Base-by-base conservation (phyloP, 2,113 vertebrate genomes). In the Salvelinus alpinus region DNA sequence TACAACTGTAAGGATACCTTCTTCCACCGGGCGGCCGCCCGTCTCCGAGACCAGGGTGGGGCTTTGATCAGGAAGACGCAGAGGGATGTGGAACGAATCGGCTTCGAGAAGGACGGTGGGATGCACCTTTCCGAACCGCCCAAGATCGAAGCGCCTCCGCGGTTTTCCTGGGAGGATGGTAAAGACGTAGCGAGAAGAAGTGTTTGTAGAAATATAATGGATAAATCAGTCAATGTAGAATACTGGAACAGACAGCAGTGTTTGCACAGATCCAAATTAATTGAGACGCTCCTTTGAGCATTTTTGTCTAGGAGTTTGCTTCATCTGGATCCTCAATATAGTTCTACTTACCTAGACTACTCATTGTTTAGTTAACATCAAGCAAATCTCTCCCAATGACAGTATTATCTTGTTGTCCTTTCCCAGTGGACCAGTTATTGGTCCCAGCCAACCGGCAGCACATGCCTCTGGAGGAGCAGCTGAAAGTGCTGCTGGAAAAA, bases 121-220 rank as follows among this genome's bases (percentile, higher is more conserved):
- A 94, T 95, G 94, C 97, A 98, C 86, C 92, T 98, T 80, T 13
- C 92, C 0, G 95, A 97, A 77, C 91, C 93, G 76, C 98, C 98
- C 0, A 94, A 95, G 54, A 85, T 91, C 31, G 95, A 95, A 87
- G 86, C 92, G 12, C 82, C 91, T 0, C 87, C 90, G 51, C 89
- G 94, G 14, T 99, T 99, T 92, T 95, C 96, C 24, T 99, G 98
- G 98, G 97, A 98, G 76, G 96, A 98, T 3, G 98, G 98, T 99
- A 93, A 95, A 94, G 5, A 13, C 27, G 1, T 18, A 16, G 1
- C 25, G 8, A 48, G 38, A 38, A 8, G 48, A 51, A 51, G 48
- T 1, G 13, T 38, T 38, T 38, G 38, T 9, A 38, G 38, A 2
- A 38, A 38, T 38, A 2, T 16, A 12, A 16, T 51, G 14, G 48